These are phyloP conservation scores for Brachirus orientalis DNA, from an alignment of 2,113 vertebrate species.

Conservation along the genomic window DNA sequence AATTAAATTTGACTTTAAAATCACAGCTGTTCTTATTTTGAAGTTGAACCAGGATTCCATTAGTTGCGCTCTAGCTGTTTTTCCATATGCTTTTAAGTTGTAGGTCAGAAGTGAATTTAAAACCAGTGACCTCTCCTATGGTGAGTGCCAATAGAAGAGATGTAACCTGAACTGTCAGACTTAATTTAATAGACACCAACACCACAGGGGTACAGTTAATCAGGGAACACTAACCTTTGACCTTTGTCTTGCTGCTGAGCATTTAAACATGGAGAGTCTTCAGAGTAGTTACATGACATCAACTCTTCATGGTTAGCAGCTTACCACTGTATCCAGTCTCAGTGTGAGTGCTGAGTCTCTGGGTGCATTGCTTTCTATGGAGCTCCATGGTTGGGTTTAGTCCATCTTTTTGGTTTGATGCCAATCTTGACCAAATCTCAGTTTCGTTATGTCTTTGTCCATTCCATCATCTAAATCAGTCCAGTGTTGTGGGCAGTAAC, in stretches of 20 bases:
- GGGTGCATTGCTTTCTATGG: not conserved
- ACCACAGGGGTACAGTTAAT: slow-evolving; percentile 36
- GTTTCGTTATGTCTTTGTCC: not conserved
- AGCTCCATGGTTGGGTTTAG: not conserved
- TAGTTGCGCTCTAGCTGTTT: not conserved
- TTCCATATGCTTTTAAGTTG: slow-evolving; percentile 17
- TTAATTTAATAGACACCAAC: slow-evolving; percentile 9
- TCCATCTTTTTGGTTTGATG: not conserved
- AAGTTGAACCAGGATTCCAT: not conserved
- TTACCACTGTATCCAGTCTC: slow-evolving; percentile 13
- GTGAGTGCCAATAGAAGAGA: slow-evolving; percentile 7
- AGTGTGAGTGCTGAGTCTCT: not conserved
- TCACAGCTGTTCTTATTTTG: not conserved
- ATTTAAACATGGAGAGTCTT: slow-evolving; percentile 56
- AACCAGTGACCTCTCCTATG: slow-evolving; percentile 21
- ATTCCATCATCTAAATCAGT: slow-evolving; percentile 25
- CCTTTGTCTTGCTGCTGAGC: not conserved
- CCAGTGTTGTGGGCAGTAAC: slow-evolving; percentile 27
- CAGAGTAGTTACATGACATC: slow-evolving; percentile 40
- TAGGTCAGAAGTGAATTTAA: slow-evolving; percentile 40
- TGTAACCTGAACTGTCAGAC: slow-evolving; percentile 31
- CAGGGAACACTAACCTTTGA: slow-evolving; percentile 33
- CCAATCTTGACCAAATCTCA: not conserved
- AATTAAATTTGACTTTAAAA: not conserved
- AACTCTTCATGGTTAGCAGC: slow-evolving; percentile 2